Evolutionary conservation across 2,113 vertebrate species (phyloP).

Genomic region (Apistogramma diplotaenia): DNA sequence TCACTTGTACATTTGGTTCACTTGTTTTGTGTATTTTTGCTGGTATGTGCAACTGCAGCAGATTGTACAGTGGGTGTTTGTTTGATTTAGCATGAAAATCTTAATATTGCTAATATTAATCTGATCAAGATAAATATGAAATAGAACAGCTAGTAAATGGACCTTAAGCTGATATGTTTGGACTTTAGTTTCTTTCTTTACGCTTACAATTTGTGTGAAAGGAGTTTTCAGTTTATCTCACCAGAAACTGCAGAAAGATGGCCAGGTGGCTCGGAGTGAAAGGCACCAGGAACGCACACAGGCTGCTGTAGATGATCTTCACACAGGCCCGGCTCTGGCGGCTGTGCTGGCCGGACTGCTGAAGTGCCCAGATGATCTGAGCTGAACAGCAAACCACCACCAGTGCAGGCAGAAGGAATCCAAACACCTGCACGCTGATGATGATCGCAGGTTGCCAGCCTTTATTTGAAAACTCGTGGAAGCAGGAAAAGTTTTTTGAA

Average conservation of each 20-base stretch:
- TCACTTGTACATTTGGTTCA: too few species aligned
- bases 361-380: slow-evolving; percentile 76
- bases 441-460: slow-evolving; percentile 78
- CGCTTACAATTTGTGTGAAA: background rate
- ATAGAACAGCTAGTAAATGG: background rate
- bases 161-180: background rate
- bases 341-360: slow-evolving; percentile 34
- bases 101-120: background rate
- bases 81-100: too few species aligned
- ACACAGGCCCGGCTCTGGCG: slow-evolving; percentile 63
- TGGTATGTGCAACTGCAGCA: too few species aligned
- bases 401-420: slow-evolving; percentile 82
- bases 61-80: too few species aligned
- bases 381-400: slow-evolving; percentile 81
- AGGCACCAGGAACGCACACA: slow-evolving; percentile 85
- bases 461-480: slow-evolving; percentile 76
- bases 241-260: slow-evolving; percentile 87
- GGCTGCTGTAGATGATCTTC: slow-evolving; percentile 80
- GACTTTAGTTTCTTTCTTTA: background rate
- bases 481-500: slow-evolving; percentile 68
- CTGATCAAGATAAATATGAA: background rate
- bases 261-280: slow-evolving; percentile 86
- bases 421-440: slow-evolving; percentile 80
- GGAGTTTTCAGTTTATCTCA: slow-evolving; percentile 20
- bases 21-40: too few species aligned